Evolutionary conservation across 2,113 vertebrate species (phyloP).

Genomic region (Bubo blakistoni): DNA sequence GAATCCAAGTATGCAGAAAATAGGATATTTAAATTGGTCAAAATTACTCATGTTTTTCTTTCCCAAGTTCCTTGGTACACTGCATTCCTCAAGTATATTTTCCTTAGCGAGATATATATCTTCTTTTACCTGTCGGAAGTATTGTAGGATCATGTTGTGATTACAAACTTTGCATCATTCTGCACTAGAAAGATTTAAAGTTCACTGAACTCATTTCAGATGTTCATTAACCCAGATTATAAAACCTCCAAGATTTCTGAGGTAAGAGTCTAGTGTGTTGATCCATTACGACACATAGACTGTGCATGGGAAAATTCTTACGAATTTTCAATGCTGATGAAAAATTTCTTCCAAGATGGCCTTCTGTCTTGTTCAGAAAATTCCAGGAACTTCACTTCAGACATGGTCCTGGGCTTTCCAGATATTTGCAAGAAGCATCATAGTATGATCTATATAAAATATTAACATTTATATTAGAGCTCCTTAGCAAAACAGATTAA

Average conservation of each 20-base stretch:
- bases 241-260: not conserved
- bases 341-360: not conserved
- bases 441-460: not conserved
- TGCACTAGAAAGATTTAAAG: not conserved
- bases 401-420: not conserved
- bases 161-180: not conserved
- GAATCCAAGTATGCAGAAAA: not conserved
- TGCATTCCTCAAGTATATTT: not conserved
- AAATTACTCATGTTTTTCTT: not conserved
- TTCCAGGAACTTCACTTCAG: not conserved
- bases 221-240: not conserved
- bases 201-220: not conserved
- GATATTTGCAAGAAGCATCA: not conserved
- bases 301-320: not conserved
- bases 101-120: not conserved
- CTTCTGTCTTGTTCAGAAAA: not conserved
- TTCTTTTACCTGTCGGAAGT: not conserved
- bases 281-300: not conserved
- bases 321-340: not conserved
- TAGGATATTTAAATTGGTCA: not conserved
- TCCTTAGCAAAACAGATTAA: slow-evolving; percentile 30
- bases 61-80: not conserved
- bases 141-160: not conserved
- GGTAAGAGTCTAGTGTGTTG: not conserved
- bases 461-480: not conserved